These are phyloP conservation scores for Monochamus alternatus DNA, from an alignment of 2,888 invertebrate genomes.

Conservation along the genomic window DNA sequence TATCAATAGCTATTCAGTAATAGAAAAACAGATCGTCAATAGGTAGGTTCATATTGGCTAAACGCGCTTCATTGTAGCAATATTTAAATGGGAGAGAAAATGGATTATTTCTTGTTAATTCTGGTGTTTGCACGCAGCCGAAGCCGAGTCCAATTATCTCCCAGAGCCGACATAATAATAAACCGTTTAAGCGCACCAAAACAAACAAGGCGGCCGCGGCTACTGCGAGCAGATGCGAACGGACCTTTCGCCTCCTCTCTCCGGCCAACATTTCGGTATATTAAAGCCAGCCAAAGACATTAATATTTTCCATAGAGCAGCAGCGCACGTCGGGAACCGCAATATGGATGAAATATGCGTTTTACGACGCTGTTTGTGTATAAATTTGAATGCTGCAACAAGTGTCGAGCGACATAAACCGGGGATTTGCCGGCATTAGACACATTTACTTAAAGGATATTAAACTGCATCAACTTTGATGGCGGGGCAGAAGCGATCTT, in stretches of 20 bases:
- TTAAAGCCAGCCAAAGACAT: constrained; percentile 30
- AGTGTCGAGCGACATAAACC: constrained; percentile 31
- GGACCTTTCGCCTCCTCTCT: constrained; percentile 1
- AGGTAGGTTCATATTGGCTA: no score
- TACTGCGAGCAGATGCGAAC: constrained; percentile 6
- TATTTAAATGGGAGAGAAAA: neutral
- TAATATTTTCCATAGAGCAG: constrained; percentile 33
- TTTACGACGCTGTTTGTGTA: constrained; percentile 25
- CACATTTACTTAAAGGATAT: constrained; percentile 31
- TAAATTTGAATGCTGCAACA: constrained; percentile 38
- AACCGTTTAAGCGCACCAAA: constrained; percentile 2
- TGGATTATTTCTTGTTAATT: neutral
- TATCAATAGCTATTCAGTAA: no score
- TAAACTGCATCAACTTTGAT: constrained; percentile 35
- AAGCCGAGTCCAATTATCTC: neutral
- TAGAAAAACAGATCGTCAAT: no score
- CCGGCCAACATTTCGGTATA: constrained; percentile 12
- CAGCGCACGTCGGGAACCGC: neutral
- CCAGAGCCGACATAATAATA: neutral
- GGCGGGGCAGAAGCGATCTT: constrained; percentile 24
- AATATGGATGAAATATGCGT: constrained; percentile 27
- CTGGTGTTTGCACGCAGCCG: neutral
- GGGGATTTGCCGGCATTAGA: constrained; percentile 17
- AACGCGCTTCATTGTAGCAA: no score
- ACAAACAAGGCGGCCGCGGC: constrained; percentile 4